Base-by-base conservation (phyloP, 2,797 vertebrate genomes). In the Lutjanus argentimaculatus region DNA sequence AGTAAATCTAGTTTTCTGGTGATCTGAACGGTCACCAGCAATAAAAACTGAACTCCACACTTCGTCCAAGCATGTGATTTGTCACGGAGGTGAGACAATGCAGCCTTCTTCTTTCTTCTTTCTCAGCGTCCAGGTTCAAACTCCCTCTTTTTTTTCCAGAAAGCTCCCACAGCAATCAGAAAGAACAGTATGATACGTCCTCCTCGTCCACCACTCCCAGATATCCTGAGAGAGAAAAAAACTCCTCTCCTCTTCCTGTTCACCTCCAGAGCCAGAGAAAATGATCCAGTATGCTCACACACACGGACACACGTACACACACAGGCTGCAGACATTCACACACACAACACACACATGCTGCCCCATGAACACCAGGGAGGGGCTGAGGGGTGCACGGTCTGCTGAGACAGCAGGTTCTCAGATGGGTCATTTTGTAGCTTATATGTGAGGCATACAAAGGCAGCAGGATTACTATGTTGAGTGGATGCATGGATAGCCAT, bases 371-470 rank as follows among this genome's bases (percentile, higher is more conserved):
- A 83, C 53, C 77, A 65, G 90, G 90, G 88, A 87, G 92, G 90
- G 91, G 90, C 82, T 78, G 85, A 74, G 82, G 81, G 79, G 79
- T 42, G 66, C 70, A 67, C 3, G 52, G 59, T 48, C 75, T 85
- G 91, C 93, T 91, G 92, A 92, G 72, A 75, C 77, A 90, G 91
- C 92, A 85, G 71, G 91, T 93, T 91, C 76, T 91, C 86, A 76
- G 79, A 79, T 85, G 82, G 87, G 82, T 91, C 82, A 92, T 88
- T 93, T 92, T 88, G 89, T 85, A 85, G 90, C 79, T 90, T 86
- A 90, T 89, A 91, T 79, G 84, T 82, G 82, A 85, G 67, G 78
- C 73, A 80, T 70, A 95, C 94, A 95, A 95, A 95, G 88, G 90
- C 82, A 82, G 78, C 84, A 72, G 89, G 88, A 91, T 80, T 89